A percentile compares a stretch with the other conserved stretches of the same genome.
phyloP scores from a whole-genome alignment of 1,140 invertebrate genomes.

The Hirudo medicinalis region DNA sequence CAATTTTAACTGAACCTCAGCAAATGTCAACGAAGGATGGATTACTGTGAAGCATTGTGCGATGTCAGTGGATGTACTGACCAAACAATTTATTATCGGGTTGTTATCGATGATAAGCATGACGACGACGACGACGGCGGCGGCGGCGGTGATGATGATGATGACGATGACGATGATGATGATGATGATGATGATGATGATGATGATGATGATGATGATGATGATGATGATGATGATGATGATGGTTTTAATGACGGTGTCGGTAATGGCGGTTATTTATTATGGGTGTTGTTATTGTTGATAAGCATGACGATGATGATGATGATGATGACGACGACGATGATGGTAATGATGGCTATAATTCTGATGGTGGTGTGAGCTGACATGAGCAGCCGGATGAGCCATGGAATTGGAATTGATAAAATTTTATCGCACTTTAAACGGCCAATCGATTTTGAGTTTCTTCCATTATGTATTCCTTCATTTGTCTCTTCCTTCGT shows the following conservation, averaged over 20 bases:
- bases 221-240: background rate
- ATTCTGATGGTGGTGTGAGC: background rate
- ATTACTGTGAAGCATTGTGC: too few relatives aligned
- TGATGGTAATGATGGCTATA: background rate
- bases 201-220: background rate
- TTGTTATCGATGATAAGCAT: background rate
- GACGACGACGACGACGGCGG: background rate
- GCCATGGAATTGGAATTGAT: background rate
- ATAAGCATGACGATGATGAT: background rate
- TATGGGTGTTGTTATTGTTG: too few relatives aligned
- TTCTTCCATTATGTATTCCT: too few relatives aligned
- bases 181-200: constrained; percentile 5
- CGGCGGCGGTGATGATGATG: background rate
- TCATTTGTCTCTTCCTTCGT: too few relatives aligned
- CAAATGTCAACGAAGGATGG: too few relatives aligned
- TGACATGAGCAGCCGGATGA: background rate
- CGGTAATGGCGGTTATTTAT: background rate
- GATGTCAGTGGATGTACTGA: too few relatives aligned
- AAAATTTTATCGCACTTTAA: too few relatives aligned
- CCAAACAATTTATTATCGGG: background rate
- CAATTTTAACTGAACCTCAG: too few relatives aligned
- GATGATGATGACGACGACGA: constrained; percentile 4
- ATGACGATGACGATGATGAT: constrained; percentile 3
- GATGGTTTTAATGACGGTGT: background rate
- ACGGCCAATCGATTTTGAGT: too few relatives aligned